Evolutionary conservation across 2,797 vertebrate genomes (phyloP).

Genomic region (Meda fulgida): DNA sequence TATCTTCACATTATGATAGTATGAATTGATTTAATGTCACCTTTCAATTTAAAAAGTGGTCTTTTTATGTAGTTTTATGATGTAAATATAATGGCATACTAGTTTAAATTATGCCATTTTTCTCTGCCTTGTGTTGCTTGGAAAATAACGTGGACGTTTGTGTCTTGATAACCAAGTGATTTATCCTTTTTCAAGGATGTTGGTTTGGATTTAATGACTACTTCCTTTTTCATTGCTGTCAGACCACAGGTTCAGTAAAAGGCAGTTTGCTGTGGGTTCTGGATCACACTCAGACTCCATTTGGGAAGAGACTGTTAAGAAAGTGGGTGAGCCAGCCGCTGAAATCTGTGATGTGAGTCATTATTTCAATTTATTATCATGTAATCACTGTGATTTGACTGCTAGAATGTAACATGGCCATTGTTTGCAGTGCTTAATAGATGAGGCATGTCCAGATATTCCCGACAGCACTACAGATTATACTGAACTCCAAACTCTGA

Average conservation of each 20-base stretch:
- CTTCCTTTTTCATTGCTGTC: conserved; percentile 10
- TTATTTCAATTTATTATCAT: background rate
- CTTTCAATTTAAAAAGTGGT: background rate
- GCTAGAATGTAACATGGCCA: background rate
- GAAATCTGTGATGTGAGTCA: conserved; percentile 83
- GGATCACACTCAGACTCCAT: conserved; percentile 89
- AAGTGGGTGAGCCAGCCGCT: conserved; percentile 94
- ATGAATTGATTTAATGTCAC: background rate
- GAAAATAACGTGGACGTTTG: background rate
- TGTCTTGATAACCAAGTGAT: background rate
- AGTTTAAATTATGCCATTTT: background rate
- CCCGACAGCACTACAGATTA: conserved; percentile 2
- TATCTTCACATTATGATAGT: background rate
- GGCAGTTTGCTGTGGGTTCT: conserved; percentile 94
- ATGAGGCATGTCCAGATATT: background rate
- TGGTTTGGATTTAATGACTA: conserved; percentile 28
- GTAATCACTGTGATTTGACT: background rate
- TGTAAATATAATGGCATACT: background rate
- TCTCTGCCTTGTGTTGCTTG: background rate
- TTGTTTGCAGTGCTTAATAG: background rate
- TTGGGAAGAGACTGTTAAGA: conserved; percentile 90
- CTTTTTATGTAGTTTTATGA: background rate
- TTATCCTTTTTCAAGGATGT: background rate
- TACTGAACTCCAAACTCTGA: background rate
- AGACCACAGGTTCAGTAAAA: conserved; percentile 80